A percentile compares a stretch with the other conserved stretches of the same genome.
Evolutionary conservation across 2,888 invertebrate species (phyloP).

Genomic region (Meiosimyza decipiens): DNA sequence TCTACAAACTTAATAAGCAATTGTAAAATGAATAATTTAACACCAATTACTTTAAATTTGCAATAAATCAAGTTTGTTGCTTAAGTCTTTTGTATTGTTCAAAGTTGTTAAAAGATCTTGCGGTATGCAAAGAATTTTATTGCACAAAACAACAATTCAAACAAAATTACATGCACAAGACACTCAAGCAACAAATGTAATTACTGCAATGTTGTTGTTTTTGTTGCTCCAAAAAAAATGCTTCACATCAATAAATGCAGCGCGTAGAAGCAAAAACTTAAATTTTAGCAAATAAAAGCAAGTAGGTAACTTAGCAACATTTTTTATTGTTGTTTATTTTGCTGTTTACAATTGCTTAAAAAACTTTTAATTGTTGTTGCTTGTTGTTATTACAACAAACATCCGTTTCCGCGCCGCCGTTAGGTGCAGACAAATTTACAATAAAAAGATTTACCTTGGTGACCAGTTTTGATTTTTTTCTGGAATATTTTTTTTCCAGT

Average conservation of each 20-base stretch:
- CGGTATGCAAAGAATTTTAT: not conserved
- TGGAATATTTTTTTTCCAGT: too few species aligned
- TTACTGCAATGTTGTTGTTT: not conserved
- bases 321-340: not conserved
- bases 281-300: too few species aligned
- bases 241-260: not conserved
- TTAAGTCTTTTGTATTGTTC: constrained; percentile 33
- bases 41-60: too few species aligned
- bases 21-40: too few species aligned
- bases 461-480: too few species aligned
- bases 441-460: not conserved
- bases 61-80: constrained; percentile 17
- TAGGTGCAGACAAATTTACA: not conserved
- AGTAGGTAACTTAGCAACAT: not conserved
- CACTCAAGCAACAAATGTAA: too few species aligned
- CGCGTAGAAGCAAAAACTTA: too few species aligned
- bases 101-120: constrained; percentile 11
- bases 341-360: not conserved
- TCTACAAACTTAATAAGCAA: too few species aligned
- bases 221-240: not conserved
- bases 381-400: not conserved
- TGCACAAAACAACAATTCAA: not conserved
- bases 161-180: too few species aligned
- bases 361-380: not conserved
- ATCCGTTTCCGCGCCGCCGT: too few species aligned